Evolutionary conservation across 2,888 invertebrate species (phyloP), one percentile per base, ranked within the genome.

Genomic region (Aethes cnicana): DNA sequence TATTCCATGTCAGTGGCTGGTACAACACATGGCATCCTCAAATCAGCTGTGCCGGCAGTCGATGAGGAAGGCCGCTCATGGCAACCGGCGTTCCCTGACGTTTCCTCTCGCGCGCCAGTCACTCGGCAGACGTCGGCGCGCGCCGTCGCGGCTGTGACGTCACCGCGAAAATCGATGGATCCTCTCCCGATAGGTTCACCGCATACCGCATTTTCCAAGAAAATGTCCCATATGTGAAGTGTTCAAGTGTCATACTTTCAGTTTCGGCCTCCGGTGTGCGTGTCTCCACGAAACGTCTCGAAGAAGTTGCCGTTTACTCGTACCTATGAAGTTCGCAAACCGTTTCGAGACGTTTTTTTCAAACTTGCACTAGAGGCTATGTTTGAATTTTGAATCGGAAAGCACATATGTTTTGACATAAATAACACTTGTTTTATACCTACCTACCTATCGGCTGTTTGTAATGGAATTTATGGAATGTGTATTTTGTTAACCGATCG

Each of bases 121-220:
- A 35, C 42, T 25, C 12, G 21, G 32, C 18, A 52, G 16, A 37
- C 52, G 70, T 72, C 82, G 85, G 85, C 85, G 87, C 86, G 86
- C 86, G 86, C 84, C 84, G 77, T 74, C 83, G 83, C 78, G 76
- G 61, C 67, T 59, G 76, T 85, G 84, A 86, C 87, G 87, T 86
- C 77, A 77, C 67, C 81, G 81, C 81, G 84, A 86, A 86, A 88
- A 89, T 88, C 88, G 84, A 89, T 88, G 85, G 80, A 80, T 81
- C 67, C 68, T 74, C 69, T 69, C 71, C 62, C 71, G 75, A 47
- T 60, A 85, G 84, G 84, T 86, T 83, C 74, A 74, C 81, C 82
- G 88, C 88, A 88, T 88, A 85, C 85, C 86, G 88, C 88, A 89
- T 87, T 88, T 88, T 84, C 82, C 62, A 70, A 60, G 81, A 87